Evolutionary conservation across 2,888 invertebrate genomes (phyloP).

Genomic region (Hedya salicella): DNA sequence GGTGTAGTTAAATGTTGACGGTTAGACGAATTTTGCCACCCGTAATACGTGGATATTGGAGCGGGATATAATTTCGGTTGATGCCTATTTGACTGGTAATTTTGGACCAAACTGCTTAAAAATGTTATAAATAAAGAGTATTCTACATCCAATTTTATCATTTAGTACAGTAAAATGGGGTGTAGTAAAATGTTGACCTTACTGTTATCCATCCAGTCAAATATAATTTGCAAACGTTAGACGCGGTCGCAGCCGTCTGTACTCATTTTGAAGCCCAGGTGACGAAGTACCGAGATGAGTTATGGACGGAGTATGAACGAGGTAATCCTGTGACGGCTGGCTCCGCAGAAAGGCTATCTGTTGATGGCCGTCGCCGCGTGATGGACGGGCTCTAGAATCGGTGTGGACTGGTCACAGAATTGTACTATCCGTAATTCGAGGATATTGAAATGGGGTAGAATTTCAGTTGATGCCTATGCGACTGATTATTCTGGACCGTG

Average conservation of each 20-base stretch:
- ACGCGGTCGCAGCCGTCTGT: background rate
- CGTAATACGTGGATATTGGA: slow-evolving; percentile 41
- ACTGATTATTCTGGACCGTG: too few species aligned
- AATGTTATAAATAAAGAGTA: too few species aligned
- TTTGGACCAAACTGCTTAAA: too few species aligned
- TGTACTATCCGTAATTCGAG: slow-evolving; percentile 53
- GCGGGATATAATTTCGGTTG: background rate
- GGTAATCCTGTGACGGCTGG: slow-evolving; percentile 65
- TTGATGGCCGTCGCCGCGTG: slow-evolving; percentile 64
- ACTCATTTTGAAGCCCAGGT: background rate
- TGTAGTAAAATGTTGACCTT: too few species aligned
- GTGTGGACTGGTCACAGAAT: slow-evolving; percentile 54
- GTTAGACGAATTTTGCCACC: slow-evolving; percentile 63
- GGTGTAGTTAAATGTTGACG: too few species aligned
- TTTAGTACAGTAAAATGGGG: too few species aligned
- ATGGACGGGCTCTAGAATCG: slow-evolving; percentile 61
- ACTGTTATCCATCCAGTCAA: background rate
- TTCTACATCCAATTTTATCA: too few species aligned
- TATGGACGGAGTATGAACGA: slow-evolving; percentile 61
- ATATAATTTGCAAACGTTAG: background rate
- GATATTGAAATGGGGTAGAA: slow-evolving; percentile 11
- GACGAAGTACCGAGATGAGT: slow-evolving; percentile 49
- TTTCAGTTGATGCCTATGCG: too few species aligned
- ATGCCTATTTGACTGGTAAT: too few species aligned
- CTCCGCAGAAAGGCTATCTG: slow-evolving; percentile 59